Base-by-base conservation (phyloP, 2,113 vertebrate genomes). In the Sylvia atricapilla region DNA sequence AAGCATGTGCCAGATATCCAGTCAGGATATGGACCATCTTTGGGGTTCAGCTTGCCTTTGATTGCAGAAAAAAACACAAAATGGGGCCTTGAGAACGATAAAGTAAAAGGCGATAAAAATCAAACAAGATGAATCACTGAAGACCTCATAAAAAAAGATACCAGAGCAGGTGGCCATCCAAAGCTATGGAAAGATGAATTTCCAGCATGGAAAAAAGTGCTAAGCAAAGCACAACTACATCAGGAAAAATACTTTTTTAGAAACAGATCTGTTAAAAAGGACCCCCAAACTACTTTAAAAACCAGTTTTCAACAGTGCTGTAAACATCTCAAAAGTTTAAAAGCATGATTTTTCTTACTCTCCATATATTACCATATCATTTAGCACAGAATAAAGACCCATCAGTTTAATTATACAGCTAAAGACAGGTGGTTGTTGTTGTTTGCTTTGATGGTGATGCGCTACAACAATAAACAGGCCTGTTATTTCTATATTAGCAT, bases 341-440 rank as follows among this genome's bases (percentile, higher is more conserved):
- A 89, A 87, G 49, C 37, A 89, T 53, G 41, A 58, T 89, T 85
- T 43, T 35, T 87, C 69, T 79, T 70, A 64, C 67, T 84, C 66
- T 89, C 66, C 76, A 35, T 94, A 79, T 58, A 95, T 96, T 97
- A 95, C 11, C 95, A 96, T 96, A 92, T 89, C 14, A 96, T 96
- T 97, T 82, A 94, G 28, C 62, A 92, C 52, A 89, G 88, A 93
- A 94, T 94, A 95, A 96, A 97, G 95, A 92, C 88, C 69, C 64
- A 39, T 95, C 83, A 69, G 43, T 89, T 90, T 93, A 96, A 97
- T 97, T 95, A 94, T 5, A 94, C 66, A 62, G 80, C 90, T 84
- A 87, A 89, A 96, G 92, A 95, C 96, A 96, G 96, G 95, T 96
- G 96, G 95, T 94, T 94, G 96, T 96, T 97, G 89, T 97, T 97